Evolutionary conservation across 2,888 invertebrate species (phyloP).

Genomic region (Boloria euphrosyne): DNA sequence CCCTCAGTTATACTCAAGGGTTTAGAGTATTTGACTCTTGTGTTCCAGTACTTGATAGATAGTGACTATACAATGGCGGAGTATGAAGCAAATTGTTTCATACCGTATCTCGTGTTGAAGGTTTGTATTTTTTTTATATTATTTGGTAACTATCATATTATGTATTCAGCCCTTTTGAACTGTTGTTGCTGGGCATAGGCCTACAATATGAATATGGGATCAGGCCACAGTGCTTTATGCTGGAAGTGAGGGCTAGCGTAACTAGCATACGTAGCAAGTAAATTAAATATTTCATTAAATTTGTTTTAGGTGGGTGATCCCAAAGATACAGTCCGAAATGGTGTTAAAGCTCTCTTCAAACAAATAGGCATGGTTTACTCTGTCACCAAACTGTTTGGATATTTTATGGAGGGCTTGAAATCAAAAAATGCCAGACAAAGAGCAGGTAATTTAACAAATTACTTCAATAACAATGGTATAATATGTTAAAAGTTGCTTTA

Average conservation of each 20-base stretch:
- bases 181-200: too few relatives aligned
- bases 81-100: constrained; percentile 94
- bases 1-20: constrained; percentile 97
- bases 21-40: constrained; percentile 93
- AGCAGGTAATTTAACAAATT: constrained; percentile 87
- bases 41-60: constrained; percentile 91
- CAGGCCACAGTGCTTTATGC: too few relatives aligned
- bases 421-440: constrained; percentile 98
- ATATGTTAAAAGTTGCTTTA: too few relatives aligned
- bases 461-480: too few relatives aligned
- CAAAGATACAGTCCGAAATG: constrained; percentile 96
- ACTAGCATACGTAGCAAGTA: too few relatives aligned
- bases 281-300: constrained; percentile 1
- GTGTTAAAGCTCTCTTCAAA: constrained; percentile 92
- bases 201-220: too few relatives aligned
- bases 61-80: constrained; percentile 93
- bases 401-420: constrained; percentile 96
- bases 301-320: constrained; percentile 92
- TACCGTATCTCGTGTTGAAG: constrained; percentile 97
- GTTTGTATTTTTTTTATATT: constrained; percentile 66
- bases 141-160: too few relatives aligned
- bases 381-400: constrained; percentile 93
- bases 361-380: constrained; percentile 94
- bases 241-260: too few relatives aligned
- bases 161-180: too few relatives aligned